phyloP scores from a whole-genome alignment of 2,888 invertebrate genomes.

The Drosophila phalerata region DNA sequence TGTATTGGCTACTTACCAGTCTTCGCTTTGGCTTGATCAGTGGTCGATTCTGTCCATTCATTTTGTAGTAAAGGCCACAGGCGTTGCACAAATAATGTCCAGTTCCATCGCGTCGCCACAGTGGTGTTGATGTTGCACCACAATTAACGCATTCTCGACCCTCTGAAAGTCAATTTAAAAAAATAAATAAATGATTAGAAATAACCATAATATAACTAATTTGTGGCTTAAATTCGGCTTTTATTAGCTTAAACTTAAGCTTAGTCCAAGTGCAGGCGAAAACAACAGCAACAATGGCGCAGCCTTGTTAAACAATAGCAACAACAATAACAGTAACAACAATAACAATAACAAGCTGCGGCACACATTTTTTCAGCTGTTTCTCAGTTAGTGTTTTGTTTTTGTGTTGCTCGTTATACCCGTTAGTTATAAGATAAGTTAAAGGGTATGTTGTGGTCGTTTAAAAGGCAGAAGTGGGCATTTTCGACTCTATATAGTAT shows the following conservation, averaged over 20 bases:
- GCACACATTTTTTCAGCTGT: constrained; percentile 73
- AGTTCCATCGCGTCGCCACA: constrained; percentile 98
- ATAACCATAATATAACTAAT: constrained; percentile 13
- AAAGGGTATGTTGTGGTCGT: too few species aligned
- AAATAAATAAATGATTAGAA: constrained; percentile 9
- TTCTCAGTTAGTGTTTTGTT: constrained; percentile 59
- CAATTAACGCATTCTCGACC: constrained; percentile 99
- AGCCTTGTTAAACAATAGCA: constrained; percentile 51
- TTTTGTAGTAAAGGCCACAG: constrained; percentile 99
- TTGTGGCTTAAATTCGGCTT: neutral
- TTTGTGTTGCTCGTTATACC: constrained; percentile 11
- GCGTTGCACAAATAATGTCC: constrained; percentile 99
- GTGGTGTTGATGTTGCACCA: constrained; percentile 98
- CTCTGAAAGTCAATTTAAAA: constrained; percentile 89
- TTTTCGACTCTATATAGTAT: too few species aligned
- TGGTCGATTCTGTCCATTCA: constrained; percentile 99
- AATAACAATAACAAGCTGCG: constrained; percentile 29
- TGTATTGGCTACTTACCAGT: constrained; percentile 92
- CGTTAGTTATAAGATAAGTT: neutral
- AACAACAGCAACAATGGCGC: constrained; percentile 50
- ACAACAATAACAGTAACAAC: constrained; percentile 27
- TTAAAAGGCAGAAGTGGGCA: too few species aligned
- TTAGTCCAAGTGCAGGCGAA: constrained; percentile 47
- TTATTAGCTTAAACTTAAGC: constrained; percentile 20
- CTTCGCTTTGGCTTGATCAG: constrained; percentile 99